A percentile compares a stretch with the other conserved stretches of the same genome.
Evolutionary conservation across 2,113 vertebrate genomes (phyloP).

Genomic region (Cyanoderma ruficeps): DNA sequence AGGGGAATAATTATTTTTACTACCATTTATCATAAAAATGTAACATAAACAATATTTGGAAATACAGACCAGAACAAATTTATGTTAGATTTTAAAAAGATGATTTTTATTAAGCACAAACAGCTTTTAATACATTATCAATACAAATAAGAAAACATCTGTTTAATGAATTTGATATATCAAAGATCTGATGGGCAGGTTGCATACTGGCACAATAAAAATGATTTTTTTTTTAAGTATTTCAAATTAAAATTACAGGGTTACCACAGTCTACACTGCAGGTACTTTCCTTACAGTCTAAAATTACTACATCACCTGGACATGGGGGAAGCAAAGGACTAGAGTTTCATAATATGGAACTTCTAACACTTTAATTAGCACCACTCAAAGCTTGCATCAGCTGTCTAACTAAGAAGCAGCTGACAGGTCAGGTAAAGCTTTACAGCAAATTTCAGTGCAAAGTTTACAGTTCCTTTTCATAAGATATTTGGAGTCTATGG

Average conservation of each 20-base stretch:
- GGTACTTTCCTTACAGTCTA: slow-evolving; percentile 75
- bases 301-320: slow-evolving; percentile 79
- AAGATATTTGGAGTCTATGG: slow-evolving; percentile 73
- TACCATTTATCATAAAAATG: not conserved
- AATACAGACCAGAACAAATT: slow-evolving; percentile 61
- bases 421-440: slow-evolving; percentile 81
- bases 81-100: slow-evolving; percentile 76
- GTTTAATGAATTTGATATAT: slow-evolving; percentile 78
- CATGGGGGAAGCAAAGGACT: slow-evolving; percentile 66
- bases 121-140: slow-evolving; percentile 83
- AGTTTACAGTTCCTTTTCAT: slow-evolving; percentile 72
- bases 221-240: slow-evolving; percentile 50
- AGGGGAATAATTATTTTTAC: not conserved
- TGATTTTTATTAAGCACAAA: slow-evolving; percentile 81
- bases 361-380: slow-evolving; percentile 84
- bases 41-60: not conserved
- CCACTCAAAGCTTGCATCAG: slow-evolving; percentile 82
- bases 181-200: slow-evolving; percentile 77
- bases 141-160: slow-evolving; percentile 80
- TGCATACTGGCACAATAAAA: slow-evolving; percentile 81
- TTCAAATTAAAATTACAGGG: slow-evolving; percentile 78
- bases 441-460: slow-evolving; percentile 79
- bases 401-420: slow-evolving; percentile 72
- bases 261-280: slow-evolving; percentile 76
- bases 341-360: slow-evolving; percentile 71